Conservation (phyloP, 2,888 invertebrate genomes). For the Aleiodes leptofemur region DNA sequence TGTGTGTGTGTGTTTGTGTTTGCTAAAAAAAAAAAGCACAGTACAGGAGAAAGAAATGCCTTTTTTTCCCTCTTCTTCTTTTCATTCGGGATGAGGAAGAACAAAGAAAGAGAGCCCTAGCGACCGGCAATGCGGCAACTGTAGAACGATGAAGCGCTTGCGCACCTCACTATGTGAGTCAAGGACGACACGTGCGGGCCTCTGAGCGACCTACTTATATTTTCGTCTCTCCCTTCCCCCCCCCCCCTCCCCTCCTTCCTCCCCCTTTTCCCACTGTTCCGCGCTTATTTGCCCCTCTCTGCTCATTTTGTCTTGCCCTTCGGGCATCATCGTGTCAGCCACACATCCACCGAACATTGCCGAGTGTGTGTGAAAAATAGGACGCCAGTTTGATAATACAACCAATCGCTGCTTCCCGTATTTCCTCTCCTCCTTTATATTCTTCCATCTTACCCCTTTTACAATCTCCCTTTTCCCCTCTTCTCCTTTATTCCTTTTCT, state of each 20-base stretch:
- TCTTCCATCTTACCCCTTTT: constrained; percentile 9
- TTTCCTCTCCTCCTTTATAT: not conserved
- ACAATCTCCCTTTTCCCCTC: not conserved
- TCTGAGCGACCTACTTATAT: constrained; percentile 74
- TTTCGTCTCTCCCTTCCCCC: constrained; percentile 63
- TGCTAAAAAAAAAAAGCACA: not conserved
- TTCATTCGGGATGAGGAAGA: constrained; percentile 51
- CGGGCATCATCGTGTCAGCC: constrained; percentile 65
- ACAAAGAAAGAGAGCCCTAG: constrained; percentile 66
- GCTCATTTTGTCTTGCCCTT: constrained; percentile 61
- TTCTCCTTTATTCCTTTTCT: constrained; percentile 36
- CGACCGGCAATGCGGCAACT: constrained; percentile 61
- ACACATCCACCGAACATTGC: constrained; percentile 65
- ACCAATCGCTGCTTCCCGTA: constrained; percentile 34
- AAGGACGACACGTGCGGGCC: constrained; percentile 76
- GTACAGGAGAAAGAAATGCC: constrained; percentile 1
- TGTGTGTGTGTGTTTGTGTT: not conserved
- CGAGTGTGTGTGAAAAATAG: constrained; percentile 63
- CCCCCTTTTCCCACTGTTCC: constrained; percentile 32
- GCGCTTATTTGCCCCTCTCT: constrained; percentile 48
- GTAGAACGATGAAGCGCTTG: constrained; percentile 66
- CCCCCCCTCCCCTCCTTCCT: constrained; percentile 60
- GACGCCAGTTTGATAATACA: constrained; percentile 46
- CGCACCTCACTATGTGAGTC: constrained; percentile 74
- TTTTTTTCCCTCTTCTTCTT: not conserved